phyloP scores from a whole-genome alignment of 2,888 invertebrate genomes.

The Ctena decussata region DNA sequence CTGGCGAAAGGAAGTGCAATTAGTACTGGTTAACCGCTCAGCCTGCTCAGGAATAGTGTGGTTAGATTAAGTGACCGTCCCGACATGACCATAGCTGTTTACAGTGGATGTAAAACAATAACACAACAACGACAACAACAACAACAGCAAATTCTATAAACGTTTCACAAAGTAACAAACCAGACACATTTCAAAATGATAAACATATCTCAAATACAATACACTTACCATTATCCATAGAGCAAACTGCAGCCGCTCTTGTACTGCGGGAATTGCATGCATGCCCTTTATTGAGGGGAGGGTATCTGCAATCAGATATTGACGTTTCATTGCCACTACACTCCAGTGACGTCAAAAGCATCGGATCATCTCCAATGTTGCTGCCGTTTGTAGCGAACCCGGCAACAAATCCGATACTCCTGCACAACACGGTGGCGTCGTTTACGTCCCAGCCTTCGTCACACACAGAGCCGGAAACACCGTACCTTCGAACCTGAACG shows the following conservation, averaged over 20 bases:
- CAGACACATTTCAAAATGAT: too few species aligned
- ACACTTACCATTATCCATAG: constrained; percentile 61
- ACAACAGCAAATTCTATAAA: too few species aligned
- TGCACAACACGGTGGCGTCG: constrained; percentile 88
- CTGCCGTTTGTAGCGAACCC: constrained; percentile 69
- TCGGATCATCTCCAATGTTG: constrained; percentile 53
- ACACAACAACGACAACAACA: too few species aligned
- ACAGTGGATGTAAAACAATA: too few species aligned
- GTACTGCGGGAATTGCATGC: constrained; percentile 55
- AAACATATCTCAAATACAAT: neutral
- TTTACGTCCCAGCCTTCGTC: constrained; percentile 87
- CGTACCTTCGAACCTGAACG: constrained; percentile 70
- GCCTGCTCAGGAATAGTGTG: too few species aligned
- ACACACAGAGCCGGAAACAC: constrained; percentile 75
- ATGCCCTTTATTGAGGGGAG: constrained; percentile 60
- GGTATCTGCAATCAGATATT: constrained; percentile 63
- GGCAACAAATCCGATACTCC: constrained; percentile 87
- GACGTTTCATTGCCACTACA: constrained; percentile 66
- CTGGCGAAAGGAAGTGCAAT: too few species aligned
- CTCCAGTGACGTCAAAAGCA: constrained; percentile 66
- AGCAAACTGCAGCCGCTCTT: constrained; percentile 75
- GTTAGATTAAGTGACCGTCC: too few species aligned
- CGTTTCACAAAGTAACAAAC: too few species aligned
- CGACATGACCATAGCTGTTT: too few species aligned
- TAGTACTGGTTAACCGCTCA: too few species aligned